Base-by-base conservation (phyloP, 2,888 invertebrate species). In the Agonopterix alstromeriana region DNA sequence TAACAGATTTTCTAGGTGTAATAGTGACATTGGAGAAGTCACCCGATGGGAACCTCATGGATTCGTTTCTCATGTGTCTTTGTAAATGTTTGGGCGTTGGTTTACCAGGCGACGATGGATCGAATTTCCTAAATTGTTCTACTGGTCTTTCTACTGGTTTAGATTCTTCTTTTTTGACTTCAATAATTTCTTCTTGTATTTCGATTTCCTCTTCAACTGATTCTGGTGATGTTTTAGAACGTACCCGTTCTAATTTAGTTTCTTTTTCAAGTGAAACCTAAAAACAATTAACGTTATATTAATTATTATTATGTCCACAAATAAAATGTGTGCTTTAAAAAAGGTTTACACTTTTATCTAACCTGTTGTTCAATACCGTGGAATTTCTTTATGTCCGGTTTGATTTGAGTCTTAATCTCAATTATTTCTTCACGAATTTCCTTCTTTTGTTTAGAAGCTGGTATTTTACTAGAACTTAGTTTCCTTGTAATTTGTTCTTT, bases 401-500 rank as follows among this genome's bases (percentile, higher is more conserved):
- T 89, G 8, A 90, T 94, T 82, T 93, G 93, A 45, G 93, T 90
- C 67, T 90, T 93, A 36, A 93, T 93, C 74, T 92, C 91, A 49
- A 91, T 91, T 10, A 94, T 93, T 81, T 94, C 94, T 75, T 93
- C 92, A 38, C 92, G 91, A 41, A 94, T 93, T 85, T 94, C 94
- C 61, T 91, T 92, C 62, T 94, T 92, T 67, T 94, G 94, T 59
- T 92, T 91, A 3, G 94, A 94, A 2, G 94, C 93, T 8, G 94
- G 93, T 60, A 93, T 91, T 66, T 93, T 91, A 72, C 93, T 93
- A 12, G 92, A 90, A 38, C 93, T 94, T 35, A 94, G 76, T 47
- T 94, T 92, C 70, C 93, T 93, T 10, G 94, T 93, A 46, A 94
- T 94, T 83, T 94, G 93, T 66, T 93, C 92, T 55, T 94, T 92